These are phyloP conservation scores for Teleogryllus oceanicus DNA, from an alignment of 2,888 invertebrate species.

Conservation along the genomic window DNA sequence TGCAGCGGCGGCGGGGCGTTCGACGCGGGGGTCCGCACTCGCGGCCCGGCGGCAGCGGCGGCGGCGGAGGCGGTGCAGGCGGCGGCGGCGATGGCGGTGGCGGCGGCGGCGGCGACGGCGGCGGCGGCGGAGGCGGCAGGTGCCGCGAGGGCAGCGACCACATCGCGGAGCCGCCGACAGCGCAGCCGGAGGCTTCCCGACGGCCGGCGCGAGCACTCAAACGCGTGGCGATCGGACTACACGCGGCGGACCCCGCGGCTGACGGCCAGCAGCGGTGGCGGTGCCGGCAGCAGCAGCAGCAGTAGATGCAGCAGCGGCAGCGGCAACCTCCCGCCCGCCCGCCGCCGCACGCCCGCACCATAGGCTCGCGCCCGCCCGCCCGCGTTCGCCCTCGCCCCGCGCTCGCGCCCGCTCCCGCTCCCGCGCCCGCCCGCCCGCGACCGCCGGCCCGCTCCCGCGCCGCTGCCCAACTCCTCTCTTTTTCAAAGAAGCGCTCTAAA, in stretches of 20 bases:
- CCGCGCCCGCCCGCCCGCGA: background rate
- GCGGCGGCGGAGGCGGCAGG: background rate
- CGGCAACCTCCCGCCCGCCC: background rate
- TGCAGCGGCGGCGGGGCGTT: constrained; percentile 6
- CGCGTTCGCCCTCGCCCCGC: background rate
- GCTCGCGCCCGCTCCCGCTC: background rate
- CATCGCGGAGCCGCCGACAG: background rate
- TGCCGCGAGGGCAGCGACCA: background rate
- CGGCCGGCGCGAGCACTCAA: background rate
- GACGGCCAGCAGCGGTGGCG: background rate
- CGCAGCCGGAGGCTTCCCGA: background rate
- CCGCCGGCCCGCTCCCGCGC: background rate
- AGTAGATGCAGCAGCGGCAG: background rate
- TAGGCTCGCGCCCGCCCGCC: background rate
- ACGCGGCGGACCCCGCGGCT: background rate
- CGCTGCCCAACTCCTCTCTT: background rate
- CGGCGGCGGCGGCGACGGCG: background rate
- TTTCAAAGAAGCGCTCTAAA: background rate
- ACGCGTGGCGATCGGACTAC: background rate
- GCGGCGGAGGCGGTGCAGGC: background rate
- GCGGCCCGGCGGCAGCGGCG: background rate
- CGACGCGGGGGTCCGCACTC: background rate
- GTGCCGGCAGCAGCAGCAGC: background rate
- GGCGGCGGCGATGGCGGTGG: background rate
- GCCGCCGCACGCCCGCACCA: constrained; percentile 4